A percentile compares a stretch with the other conserved stretches of the same genome.
These are phyloP conservation scores for Thecocarcelia acutangulata DNA, from an alignment of 2,888 invertebrate genomes.

Conservation along the genomic window DNA sequence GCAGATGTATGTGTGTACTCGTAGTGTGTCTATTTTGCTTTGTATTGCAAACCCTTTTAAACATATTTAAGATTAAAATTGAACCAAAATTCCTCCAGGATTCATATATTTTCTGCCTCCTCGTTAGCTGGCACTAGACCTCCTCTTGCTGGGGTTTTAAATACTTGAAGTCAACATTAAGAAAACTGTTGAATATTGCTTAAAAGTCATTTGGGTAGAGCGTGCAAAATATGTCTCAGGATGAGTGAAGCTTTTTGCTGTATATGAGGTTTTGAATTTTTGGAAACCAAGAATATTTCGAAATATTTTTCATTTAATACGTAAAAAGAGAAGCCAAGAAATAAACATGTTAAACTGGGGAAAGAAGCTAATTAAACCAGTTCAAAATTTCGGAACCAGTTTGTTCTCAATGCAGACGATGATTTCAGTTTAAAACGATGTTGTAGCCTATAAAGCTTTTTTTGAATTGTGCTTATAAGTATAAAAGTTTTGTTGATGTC, in stretches of 20 bases:
- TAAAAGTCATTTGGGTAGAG: neutral
- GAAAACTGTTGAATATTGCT: constrained; percentile 10
- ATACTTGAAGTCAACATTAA: neutral
- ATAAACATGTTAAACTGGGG: no score
- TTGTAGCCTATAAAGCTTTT: no score
- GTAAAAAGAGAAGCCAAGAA: neutral
- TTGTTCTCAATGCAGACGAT: no score
- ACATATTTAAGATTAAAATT: constrained; percentile 31
- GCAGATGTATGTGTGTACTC: no score
- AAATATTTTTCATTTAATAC: neutral
- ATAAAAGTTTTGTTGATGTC: neutral
- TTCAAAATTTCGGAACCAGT: no score
- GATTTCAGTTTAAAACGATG: no score
- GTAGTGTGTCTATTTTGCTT: no score
- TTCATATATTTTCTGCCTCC: neutral
- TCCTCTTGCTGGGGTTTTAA: no score
- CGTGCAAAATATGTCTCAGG: neutral
- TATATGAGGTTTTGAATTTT: neutral
- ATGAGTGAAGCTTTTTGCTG: neutral
- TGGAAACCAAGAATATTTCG: neutral
- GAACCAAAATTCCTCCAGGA: constrained; percentile 16
- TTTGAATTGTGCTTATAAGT: no score
- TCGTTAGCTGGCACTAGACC: neutral
- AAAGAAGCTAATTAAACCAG: no score
- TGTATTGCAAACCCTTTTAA: constrained; percentile 3